phyloP scores from a whole-genome alignment of 35 echinoderm and acorn worm genomes.

The Lytechinus variegatus region DNA sequence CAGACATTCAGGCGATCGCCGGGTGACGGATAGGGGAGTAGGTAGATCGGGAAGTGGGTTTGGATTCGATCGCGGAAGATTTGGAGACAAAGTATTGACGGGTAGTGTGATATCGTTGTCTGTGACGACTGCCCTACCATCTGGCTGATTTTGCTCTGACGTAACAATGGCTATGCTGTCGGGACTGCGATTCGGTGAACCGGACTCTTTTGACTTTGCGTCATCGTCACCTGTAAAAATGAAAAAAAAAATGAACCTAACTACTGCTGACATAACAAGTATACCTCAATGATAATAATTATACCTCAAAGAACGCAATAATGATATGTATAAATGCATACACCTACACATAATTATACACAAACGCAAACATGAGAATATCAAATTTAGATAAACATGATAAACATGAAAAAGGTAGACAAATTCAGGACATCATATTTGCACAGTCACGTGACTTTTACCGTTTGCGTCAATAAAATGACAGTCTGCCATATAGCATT shows the following conservation, averaged over 20 bases:
- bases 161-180: neutral
- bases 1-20: slow-evolving; percentile 17
- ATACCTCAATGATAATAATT: too few species aligned
- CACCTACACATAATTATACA: too few species aligned
- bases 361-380: too few species aligned
- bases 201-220: neutral
- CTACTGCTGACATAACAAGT: too few species aligned
- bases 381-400: too few species aligned
- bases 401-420: too few species aligned
- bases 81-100: slow-evolving; percentile 7
- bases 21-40: neutral
- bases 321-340: neutral
- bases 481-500: too few species aligned
- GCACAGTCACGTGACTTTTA: too few species aligned
- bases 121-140: neutral
- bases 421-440: too few species aligned
- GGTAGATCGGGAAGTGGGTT: neutral
- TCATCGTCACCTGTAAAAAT: neutral
- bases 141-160: neutral
- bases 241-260: neutral
- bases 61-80: neutral
- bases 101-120: neutral
- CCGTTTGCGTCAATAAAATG: too few species aligned
- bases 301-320: too few species aligned
- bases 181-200: neutral